Evolutionary conservation across 2,888 invertebrate species (phyloP).

Genomic region (Drosophila anceps): DNA sequence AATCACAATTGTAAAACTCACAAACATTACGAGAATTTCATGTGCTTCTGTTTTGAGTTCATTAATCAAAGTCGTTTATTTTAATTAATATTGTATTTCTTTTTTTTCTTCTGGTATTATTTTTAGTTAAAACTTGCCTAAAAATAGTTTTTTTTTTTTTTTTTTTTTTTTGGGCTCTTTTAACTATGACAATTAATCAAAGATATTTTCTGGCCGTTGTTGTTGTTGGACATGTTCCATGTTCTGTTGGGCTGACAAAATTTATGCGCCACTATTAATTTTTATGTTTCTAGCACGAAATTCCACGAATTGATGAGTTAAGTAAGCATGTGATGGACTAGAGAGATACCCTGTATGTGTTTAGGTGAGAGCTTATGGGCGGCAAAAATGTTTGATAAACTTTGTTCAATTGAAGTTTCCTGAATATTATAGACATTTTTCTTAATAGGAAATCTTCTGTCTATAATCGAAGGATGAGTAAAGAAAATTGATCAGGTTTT

Average conservation of each 20-base stretch:
- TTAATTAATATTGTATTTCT: constrained; percentile 43
- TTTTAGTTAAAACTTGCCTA: constrained; percentile 45
- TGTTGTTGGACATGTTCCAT: constrained; percentile 41
- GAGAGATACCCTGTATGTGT: constrained; percentile 15
- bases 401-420: not conserved
- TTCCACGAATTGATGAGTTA: constrained; percentile 50
- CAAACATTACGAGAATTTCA: constrained; percentile 7
- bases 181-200: constrained; percentile 57
- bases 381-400: not conserved
- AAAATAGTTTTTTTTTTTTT: constrained; percentile 35
- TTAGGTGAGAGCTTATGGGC: not conserved
- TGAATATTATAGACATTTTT: not conserved
- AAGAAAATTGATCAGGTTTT: not conserved
- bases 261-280: constrained; percentile 65
- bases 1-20: constrained; percentile 27
- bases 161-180: not conserved
- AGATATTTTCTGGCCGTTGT: constrained; percentile 28
- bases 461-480: not conserved
- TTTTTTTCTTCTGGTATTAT: constrained; percentile 11
- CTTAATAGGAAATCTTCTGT: too few relatives aligned
- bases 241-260: constrained; percentile 47
- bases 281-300: constrained; percentile 50
- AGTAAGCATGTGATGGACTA: not conserved
- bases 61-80: constrained; percentile 50
- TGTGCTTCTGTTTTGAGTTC: constrained; percentile 27